These are phyloP conservation scores for Hippopotamyrus pictus DNA, from an alignment of 2,797 vertebrate species.

Conservation along the genomic window DNA sequence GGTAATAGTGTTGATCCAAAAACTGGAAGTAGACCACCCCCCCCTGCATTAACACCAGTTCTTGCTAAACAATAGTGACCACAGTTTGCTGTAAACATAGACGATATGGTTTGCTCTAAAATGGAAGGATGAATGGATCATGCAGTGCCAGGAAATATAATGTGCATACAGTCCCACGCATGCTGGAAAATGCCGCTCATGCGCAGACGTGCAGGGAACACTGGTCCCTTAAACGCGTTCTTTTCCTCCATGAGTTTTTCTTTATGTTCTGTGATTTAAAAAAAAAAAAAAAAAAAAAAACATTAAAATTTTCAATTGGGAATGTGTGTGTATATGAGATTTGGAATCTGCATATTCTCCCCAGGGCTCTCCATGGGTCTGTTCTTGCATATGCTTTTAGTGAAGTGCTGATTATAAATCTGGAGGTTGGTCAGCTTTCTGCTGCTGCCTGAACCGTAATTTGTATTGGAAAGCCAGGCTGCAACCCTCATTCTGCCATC, in stretches of 20 bases:
- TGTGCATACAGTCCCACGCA: not conserved
- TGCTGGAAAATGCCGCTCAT: not conserved
- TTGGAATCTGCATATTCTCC: not conserved
- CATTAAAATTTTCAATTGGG: too few relatives aligned
- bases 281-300: too few relatives aligned
- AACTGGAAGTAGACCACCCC: not conserved
- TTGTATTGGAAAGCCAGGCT: not conserved
- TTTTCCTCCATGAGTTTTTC: not conserved
- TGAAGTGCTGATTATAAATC: not conserved
- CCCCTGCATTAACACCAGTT: not conserved
- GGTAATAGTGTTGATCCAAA: not conserved
- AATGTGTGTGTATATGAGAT: not conserved
- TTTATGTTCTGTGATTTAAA: too few relatives aligned
- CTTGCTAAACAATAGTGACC: not conserved
- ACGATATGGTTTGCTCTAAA: not conserved
- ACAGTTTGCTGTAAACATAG: not conserved
- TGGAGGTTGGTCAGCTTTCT: not conserved
- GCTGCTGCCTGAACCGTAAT: not conserved
- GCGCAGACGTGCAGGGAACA: not conserved
- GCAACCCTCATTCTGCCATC: not conserved
- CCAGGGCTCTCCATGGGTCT: not conserved
- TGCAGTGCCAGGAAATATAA: not conserved
- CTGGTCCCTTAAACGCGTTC: not conserved
- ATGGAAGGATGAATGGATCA: not conserved
- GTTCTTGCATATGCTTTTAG: not conserved